These are phyloP conservation scores for Crotalus helleri DNA, from an alignment of 2,113 vertebrate species.

Conservation along the genomic window DNA sequence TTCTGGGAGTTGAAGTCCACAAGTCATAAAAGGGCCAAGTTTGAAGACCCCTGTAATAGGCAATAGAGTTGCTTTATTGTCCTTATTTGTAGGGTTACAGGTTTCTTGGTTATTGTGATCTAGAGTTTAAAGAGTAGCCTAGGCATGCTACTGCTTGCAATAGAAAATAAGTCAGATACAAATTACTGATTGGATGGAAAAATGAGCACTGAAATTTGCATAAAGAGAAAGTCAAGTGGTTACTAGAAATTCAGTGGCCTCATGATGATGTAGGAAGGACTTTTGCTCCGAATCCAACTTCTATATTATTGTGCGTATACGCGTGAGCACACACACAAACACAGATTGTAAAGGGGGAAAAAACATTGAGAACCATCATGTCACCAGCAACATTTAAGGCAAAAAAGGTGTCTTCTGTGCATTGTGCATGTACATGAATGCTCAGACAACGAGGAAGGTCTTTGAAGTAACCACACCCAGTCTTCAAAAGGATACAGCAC, in stretches of 20 bases:
- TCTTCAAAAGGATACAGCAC: not conserved
- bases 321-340: not conserved
- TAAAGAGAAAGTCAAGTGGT: not conserved
- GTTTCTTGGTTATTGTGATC: not conserved
- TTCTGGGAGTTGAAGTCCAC: no score
- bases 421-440: not conserved
- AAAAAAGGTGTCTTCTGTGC: not conserved
- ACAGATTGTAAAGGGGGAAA: not conserved
- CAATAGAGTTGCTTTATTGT: not conserved
- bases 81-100: not conserved
- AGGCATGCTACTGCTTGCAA: not conserved
- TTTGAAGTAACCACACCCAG: not conserved
- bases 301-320: not conserved
- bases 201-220: not conserved
- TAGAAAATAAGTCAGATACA: not conserved
- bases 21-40: no score
- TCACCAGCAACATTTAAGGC: not conserved
- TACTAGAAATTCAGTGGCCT: not conserved
- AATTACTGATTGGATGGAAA: not conserved
- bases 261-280: not conserved
- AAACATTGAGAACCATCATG: not conserved
- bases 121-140: not conserved
- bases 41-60: not conserved
- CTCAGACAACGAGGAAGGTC: not conserved
- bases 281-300: not conserved